Base-by-base conservation (phyloP, 2,888 invertebrate species). In the Sabatieria punctata region DNA sequence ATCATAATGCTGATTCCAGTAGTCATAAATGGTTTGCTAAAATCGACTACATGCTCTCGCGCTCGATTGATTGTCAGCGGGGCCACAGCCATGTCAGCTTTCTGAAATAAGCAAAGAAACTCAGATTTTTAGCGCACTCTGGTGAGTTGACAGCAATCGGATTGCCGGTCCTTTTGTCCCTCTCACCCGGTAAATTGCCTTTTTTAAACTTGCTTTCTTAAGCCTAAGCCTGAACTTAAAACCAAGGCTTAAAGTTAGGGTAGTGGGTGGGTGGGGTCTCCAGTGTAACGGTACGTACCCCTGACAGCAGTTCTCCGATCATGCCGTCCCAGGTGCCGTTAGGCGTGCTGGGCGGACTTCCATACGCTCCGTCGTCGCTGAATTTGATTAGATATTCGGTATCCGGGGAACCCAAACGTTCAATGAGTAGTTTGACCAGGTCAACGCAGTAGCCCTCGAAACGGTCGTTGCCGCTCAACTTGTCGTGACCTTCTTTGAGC, bases 21-120 rank as follows among this genome's bases (percentile, higher is more conserved):
- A n/a, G n/a, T 25, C 93, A 91, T 83, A 71, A 89, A 93, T 8
- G 91, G 88, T 68, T 89, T 89, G 61, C 83, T 88, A 69, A 93
- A 91, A 70, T 91, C 91, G 58, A 93, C 84, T 53, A 85, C 84
- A 53, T 80, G 75, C 69, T 89, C 86, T 36, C 91, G 75, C 64
- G 84, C 85, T 13, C 83, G 78, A 22, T 85, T 88, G 61, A 91
- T 84, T 33, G 88, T 88, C 71, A 93, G 76, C 37, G 89, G 82
- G 26, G 88, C 88, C 51, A 93, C 80, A 2, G 86, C 85, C 63
- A 93, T 77, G 67, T 93, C 88, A 26, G 86, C 88, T 72, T 86
- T 85, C 89, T 91, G 72, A 41, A 73, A 22, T 23, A 22, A 22
- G 19, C 23, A 23, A 15, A 6, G 15, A 43, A 4, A 27, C 15